Base-by-base conservation (phyloP, 2,113 vertebrate species). In the Stictonetta naevosa region DNA sequence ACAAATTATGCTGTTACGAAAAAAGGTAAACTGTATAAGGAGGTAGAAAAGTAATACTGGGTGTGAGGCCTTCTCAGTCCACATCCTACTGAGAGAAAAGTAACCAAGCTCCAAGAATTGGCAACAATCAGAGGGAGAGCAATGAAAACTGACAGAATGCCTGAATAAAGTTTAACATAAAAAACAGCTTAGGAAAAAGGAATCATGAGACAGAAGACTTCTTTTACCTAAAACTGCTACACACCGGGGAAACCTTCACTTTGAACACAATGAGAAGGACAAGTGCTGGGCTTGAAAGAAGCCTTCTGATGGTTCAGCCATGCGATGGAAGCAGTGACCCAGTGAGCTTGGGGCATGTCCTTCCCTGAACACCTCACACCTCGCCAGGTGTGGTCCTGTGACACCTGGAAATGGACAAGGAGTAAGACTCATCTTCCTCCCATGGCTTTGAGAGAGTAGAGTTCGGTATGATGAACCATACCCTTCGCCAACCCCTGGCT, bases 241-340 rank as follows among this genome's bases (percentile, higher is more conserved):
- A 48, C 66, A 73, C 20, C 5, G 20, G 36, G 59, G 60, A 68
- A 78, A 52, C 1, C 10, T 74, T 48, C 22, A 72, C 8, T 26
- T 26, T 0, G 0, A 67, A 72, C 15, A 58, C 28, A 8, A 23
- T 33, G 22, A 15, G 34, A 91, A 36, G 5, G 8, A 1, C 11
- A 20, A 80, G 10, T 8, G 62, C 20, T 5, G 88, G 3, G 11
- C 80, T 77, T 17, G 50, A 69, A 44, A 1, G 23, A 23, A 72
- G 36, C 16, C 38, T 80, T 58, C 21, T 52, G 34, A 8, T 1
- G 4, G 22, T 11, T 40, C 4, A 13, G 8, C 46, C 7, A 58
- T 48, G 63, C 19, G 18, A 17, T 3, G 17, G 11, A 50, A 56
- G 48, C 22, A 44, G 72, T 18, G 55, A 22, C 17, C 7, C 20